Evolutionary conservation across 1,140 invertebrate species (phyloP).

Genomic region (Acromyrmex heyeri): DNA sequence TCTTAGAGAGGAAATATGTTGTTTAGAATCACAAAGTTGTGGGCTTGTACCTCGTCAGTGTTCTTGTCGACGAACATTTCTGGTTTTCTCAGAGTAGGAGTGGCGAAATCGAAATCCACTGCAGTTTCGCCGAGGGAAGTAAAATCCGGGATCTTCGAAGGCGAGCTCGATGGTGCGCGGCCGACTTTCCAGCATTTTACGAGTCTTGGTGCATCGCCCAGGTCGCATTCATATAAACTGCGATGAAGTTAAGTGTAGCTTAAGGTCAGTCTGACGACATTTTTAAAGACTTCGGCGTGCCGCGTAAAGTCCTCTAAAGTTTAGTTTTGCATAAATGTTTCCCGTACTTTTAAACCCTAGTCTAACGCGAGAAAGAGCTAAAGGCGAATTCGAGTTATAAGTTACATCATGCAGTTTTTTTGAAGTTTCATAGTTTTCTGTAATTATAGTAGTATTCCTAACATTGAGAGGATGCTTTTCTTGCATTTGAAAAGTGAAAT

Average conservation of each 20-base stretch:
- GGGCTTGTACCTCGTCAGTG: slow-evolving; percentile 41
- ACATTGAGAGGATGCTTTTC: background rate
- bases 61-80: slow-evolving; percentile 57
- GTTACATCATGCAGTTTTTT: background rate
- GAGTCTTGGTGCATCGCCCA: slow-evolving; percentile 81
- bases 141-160: slow-evolving; percentile 87
- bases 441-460: slow-evolving; percentile 25
- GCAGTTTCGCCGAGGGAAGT: slow-evolving; percentile 92
- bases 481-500: background rate
- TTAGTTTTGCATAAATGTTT: slow-evolving; percentile 51
- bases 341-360: slow-evolving; percentile 43
- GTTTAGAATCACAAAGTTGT: background rate
- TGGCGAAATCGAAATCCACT: slow-evolving; percentile 94
- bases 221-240: slow-evolving; percentile 86
- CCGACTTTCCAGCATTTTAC: slow-evolving; percentile 88
- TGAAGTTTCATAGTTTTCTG: slow-evolving; percentile 18
- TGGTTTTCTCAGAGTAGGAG: slow-evolving; percentile 83
- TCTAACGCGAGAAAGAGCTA: slow-evolving; percentile 48
- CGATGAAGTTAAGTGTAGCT: slow-evolving; percentile 18
- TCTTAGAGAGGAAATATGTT: background rate
- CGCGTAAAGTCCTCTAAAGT: slow-evolving; percentile 37
- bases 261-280: slow-evolving; percentile 46
- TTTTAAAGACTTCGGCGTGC: slow-evolving; percentile 35
- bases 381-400: slow-evolving; percentile 33
- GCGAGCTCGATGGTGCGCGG: slow-evolving; percentile 83